These are phyloP conservation scores for Paradoxurus hermaphroditus DNA, from an alignment of 2,113 vertebrate species.

Conservation along the genomic window DNA sequence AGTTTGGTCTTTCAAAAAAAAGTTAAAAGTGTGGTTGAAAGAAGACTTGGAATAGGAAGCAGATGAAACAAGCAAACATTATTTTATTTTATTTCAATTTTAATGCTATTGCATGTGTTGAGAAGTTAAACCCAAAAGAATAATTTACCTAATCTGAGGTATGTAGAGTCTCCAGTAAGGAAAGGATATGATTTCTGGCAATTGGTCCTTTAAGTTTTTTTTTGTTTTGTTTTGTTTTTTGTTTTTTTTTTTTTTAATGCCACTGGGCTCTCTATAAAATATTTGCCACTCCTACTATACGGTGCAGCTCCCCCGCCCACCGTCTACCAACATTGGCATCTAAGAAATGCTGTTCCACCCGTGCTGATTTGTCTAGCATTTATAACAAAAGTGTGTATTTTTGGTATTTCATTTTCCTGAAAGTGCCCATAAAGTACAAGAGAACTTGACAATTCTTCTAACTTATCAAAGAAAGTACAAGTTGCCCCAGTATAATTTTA, in stretches of 20 bases:
- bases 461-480: background rate
- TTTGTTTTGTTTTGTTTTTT: no score
- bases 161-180: background rate
- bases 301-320: rapidly evolving
- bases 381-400: background rate
- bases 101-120: background rate
- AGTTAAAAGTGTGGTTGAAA: background rate
- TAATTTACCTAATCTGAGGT: background rate
- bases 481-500: background rate
- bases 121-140: background rate
- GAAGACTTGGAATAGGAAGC: background rate
- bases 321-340: background rate
- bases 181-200: background rate
- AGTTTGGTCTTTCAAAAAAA: background rate
- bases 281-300: no score
- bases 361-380: background rate
- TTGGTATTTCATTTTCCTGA: background rate
- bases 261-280: background rate
- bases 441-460: background rate
- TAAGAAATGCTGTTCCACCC: background rate
- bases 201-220: background rate
- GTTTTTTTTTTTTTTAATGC: background rate
- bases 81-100: background rate
- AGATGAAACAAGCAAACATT: background rate
- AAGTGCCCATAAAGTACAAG: background rate